A percentile compares a stretch with the other conserved stretches of the same genome.
phyloP scores from a whole-genome alignment of 2,888 invertebrate species.

The Pseudoips prasinana region DNA sequence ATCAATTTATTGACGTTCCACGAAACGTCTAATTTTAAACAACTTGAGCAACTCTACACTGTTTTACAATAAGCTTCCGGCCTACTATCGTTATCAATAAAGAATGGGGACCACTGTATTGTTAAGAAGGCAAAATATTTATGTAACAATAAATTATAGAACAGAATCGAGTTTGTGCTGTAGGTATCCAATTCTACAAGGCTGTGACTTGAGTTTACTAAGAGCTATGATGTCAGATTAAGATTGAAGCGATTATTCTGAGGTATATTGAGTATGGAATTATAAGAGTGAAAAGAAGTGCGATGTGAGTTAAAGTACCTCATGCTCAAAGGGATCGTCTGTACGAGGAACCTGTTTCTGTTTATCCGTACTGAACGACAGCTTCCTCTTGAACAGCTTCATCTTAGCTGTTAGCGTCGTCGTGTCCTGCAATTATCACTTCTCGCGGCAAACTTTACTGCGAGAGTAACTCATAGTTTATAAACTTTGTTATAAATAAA shows the following conservation, averaged over 20 bases:
- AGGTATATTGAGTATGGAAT: neutral
- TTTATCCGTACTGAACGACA: constrained; percentile 77
- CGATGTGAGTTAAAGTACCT: constrained; percentile 42
- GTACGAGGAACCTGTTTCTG: constrained; percentile 68
- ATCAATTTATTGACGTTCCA: constrained; percentile 37
- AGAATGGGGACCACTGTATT: constrained; percentile 20
- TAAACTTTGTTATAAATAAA: too few relatives aligned
- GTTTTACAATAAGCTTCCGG: constrained; percentile 14
- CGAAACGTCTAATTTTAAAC: constrained; percentile 14
- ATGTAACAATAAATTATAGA: constrained; percentile 8
- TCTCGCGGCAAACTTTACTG: constrained; percentile 41
- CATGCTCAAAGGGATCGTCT: constrained; percentile 75
- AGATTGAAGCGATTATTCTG: neutral
- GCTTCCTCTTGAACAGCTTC: constrained; percentile 79
- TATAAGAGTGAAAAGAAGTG: neutral
- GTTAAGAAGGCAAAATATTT: constrained; percentile 12
- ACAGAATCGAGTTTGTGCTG: constrained; percentile 5
- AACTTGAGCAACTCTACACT: constrained; percentile 13
- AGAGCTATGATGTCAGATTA: constrained; percentile 18
- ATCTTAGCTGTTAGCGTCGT: constrained; percentile 51
- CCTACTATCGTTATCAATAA: constrained; percentile 33
- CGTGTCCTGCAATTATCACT: constrained; percentile 41
- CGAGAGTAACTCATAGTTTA: constrained; percentile 23
- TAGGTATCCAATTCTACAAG: constrained; percentile 12
- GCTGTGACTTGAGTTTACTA: constrained; percentile 4